phyloP scores from a whole-genome alignment of 2,888 invertebrate genomes.

The Synergus gifuensis region DNA sequence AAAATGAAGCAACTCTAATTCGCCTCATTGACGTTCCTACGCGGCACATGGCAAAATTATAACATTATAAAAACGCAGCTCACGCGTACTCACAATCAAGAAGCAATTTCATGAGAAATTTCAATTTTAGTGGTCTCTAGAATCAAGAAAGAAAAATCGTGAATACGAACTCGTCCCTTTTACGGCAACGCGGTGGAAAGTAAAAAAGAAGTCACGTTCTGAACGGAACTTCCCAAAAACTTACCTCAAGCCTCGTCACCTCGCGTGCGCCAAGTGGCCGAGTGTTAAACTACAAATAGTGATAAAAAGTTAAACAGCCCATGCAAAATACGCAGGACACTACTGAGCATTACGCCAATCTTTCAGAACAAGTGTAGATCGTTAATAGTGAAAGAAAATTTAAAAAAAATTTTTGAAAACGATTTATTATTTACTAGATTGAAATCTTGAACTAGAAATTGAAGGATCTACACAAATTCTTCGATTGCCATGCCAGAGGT shows the following conservation, averaged over 20 bases:
- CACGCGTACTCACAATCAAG: not conserved
- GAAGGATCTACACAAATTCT: constrained; percentile 63
- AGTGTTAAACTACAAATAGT: constrained; percentile 73
- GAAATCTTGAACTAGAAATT: not conserved
- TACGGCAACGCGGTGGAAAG: not conserved
- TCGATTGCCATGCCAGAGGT: constrained; percentile 72
- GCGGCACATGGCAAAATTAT: not conserved
- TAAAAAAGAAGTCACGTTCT: constrained; percentile 34
- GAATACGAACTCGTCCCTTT: not conserved
- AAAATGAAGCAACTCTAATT: not conserved
- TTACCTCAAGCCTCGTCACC: constrained; percentile 73
- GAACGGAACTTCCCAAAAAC: constrained; percentile 66
- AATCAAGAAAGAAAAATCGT: not conserved
- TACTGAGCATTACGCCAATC: constrained; percentile 66
- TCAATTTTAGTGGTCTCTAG: not conserved
- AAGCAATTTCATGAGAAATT: not conserved
- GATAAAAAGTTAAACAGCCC: constrained; percentile 70
- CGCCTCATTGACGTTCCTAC: not conserved
- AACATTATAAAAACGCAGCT: not conserved
- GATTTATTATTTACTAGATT: not conserved
- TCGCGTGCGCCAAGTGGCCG: constrained; percentile 69
- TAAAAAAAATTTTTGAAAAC: not conserved
- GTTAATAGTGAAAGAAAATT: not conserved
- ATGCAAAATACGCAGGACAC: constrained; percentile 72
- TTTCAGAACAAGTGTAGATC: constrained; percentile 63